Evolutionary conservation across 2,797 vertebrate species (phyloP), one percentile per base, ranked within the genome.

Genomic region (Thaleichthys pacificus): DNA sequence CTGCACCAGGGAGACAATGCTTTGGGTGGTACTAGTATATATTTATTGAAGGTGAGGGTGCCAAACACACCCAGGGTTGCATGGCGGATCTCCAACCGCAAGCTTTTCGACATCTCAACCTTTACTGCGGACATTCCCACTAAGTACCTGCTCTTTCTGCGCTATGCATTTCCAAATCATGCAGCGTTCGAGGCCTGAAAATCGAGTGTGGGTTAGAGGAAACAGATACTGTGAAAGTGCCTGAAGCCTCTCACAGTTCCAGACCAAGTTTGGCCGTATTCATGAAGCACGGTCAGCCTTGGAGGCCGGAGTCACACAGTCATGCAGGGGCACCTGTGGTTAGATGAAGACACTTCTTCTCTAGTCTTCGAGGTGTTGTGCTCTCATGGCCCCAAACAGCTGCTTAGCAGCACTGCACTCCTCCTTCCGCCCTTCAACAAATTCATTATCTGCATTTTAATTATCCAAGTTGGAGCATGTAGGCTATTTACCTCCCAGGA

Each of bases 21-120:
- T n/a, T 30, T 74, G 68, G 77, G 76, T 68, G 82, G 68, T 71
- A 79, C 68, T 32, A 19, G 69, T 78, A 78, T 70, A 71, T 17
- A 42, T n/a, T 12, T 5, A 21, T 19, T n/a, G 32, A 72, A 60
- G 75, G 71, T 73, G 61, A 69, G 66, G 66, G 72, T 68, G 79
- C 75, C 65, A 30, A 19, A 38, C 5, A 63, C 30, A 62, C 22
- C 22, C 11, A 66, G 38, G 38, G 38, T 42, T 42, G 9, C 38
- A 47, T 14, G 42, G 9, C 0, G 42, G 42, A 47, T 11, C 8
- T 47, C 3, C 12, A 42, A 65, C 35, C 14, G 35, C 38, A 32
- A 3, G 21, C 14, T 11, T 26, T 21, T 14, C 1, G 24, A 42
- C 47, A 49, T 12, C 64, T 42, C 12, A 9, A 66, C n/a, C 35